A percentile compares a stretch with the other conserved stretches of the same genome.
These are phyloP conservation scores for Hipparchia sbordonii DNA, from an alignment of 2,888 invertebrate species.

Conservation along the genomic window DNA sequence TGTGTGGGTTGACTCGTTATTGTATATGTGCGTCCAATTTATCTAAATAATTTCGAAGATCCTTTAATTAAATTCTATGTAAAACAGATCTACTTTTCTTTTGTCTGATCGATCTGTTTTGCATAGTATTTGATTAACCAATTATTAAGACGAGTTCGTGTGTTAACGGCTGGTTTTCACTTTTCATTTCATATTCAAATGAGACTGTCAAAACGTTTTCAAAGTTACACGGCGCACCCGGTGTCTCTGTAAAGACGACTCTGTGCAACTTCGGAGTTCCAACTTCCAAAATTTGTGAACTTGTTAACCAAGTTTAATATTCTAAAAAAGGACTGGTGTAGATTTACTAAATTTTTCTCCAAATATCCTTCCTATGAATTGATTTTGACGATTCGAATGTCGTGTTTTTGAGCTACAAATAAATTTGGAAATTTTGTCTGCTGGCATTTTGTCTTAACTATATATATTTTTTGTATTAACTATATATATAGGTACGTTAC, in stretches of 20 bases:
- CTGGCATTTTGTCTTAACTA: no score
- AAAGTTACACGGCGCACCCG: slow-evolving; percentile 26
- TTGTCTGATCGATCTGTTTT: neutral
- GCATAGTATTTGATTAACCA: neutral
- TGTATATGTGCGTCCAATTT: no score
- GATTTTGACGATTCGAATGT: no score
- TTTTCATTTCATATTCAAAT: slow-evolving; percentile 29
- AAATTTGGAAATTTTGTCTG: no score
- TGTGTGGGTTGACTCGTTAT: no score
- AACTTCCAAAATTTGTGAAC: neutral
- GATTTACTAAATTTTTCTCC: neutral
- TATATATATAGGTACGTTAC: no score
- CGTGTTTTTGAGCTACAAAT: no score
- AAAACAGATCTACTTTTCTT: no score
- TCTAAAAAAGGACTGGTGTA: neutral
- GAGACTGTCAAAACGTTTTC: slow-evolving; percentile 33
- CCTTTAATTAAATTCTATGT: no score
- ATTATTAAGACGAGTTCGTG: neutral
- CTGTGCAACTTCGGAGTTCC: neutral
- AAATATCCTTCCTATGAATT: neutral
- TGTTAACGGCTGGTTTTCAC: slow-evolving; percentile 15
- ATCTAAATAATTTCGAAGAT: no score
- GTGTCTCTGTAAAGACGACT: neutral
- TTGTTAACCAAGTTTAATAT: neutral
- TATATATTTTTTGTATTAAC: no score